Base-by-base conservation (phyloP, 2,888 invertebrate species). In the Idaea dimidiata region DNA sequence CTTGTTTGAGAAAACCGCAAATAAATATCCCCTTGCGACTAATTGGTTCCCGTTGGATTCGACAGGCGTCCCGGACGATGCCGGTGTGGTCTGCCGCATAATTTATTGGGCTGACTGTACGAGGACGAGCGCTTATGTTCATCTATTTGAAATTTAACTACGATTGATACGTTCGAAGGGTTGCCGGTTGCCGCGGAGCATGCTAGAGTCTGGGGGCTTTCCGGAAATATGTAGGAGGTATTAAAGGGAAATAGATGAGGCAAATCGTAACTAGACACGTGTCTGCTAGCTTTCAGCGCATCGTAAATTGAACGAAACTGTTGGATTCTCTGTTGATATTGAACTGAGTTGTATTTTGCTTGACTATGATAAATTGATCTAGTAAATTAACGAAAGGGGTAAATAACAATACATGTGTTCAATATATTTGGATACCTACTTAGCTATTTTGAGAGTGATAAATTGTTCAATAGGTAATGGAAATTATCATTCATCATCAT, bases 31-130 rank as follows among this genome's bases (percentile, higher is more conserved):
- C 79, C 79, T 79, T 81, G 81, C 83, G 88, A 91, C 91, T 91
- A 91, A 91, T 91, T 90, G 89, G 90, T 88, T 87, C 86, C 87
- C 86, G 87, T 84, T 86, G 87, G 88, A 86, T 84, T 87, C 87
- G 88, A 88, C 89, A 86, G 86, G 79, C 84, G 84, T 83, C 83
- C 86, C 84, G 83, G 74, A 74, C 79, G 74, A 77, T 76, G 76
- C 75, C 77, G 75, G 76, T 80, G 86, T 81, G 89, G 88, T 80
- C 81, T 75, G 75, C 89, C 89, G 83, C 87, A 84, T 88, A 89
- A 91, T 89, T 91, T 91, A 91, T 91, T 84, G 86, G 83, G 81
- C 78, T 74, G 80, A 80, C 77, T 80, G 76, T 82, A 79, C 81
- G 71, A 68, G 72, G 18, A 54, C 54, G 54, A 54, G 17, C 54